Evolutionary conservation across 1,140 invertebrate genomes (phyloP).

Genomic region (Laodelphax striatellus): DNA sequence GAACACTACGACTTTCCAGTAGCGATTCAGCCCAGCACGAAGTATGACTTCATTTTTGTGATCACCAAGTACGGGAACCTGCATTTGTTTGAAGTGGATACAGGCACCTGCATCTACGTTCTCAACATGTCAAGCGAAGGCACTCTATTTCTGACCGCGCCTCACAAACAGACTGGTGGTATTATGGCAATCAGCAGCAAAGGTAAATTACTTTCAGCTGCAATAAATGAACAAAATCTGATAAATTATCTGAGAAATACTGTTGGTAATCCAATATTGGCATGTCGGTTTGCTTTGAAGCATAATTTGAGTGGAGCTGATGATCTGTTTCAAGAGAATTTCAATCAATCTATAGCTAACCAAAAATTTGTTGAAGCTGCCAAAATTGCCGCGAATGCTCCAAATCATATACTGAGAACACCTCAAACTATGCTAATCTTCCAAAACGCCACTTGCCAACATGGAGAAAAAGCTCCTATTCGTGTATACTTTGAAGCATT

Average conservation of each 20-base stretch:
- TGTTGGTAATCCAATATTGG: conserved; percentile 90
- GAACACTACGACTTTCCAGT: conserved; percentile 98
- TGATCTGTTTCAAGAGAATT: conserved; percentile 93
- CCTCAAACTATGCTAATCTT: conserved; percentile 96
- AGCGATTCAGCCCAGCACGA: conserved; percentile 93
- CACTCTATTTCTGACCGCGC: conserved; percentile 97
- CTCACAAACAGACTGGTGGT: conserved; percentile 87
- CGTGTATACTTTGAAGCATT: conserved; percentile 98
- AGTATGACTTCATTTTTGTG: conserved; percentile 95
- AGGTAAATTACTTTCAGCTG: conserved; percentile 92
- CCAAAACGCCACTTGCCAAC: conserved; percentile 83
- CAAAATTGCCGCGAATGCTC: conserved; percentile 94
- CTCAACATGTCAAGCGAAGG: conserved; percentile 91
- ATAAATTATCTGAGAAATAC: conserved; percentile 93
- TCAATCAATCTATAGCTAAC: conserved; percentile 89
- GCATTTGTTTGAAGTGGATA: conserved; percentile 97
- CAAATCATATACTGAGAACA: conserved; percentile 91
- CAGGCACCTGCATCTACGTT: conserved; percentile 98
- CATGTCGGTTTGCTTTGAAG: conserved; percentile 83
- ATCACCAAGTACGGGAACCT: conserved; percentile 99
- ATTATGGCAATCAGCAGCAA: conserved; percentile 98
- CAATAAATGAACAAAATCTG: conserved; percentile 94
- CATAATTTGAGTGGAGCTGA: conserved; percentile 97
- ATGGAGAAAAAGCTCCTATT: conserved; percentile 85
- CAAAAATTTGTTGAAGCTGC: conserved; percentile 94